Evolutionary conservation across 2,888 invertebrate genomes (phyloP).

Genomic region (Drosophila mimetica): DNA sequence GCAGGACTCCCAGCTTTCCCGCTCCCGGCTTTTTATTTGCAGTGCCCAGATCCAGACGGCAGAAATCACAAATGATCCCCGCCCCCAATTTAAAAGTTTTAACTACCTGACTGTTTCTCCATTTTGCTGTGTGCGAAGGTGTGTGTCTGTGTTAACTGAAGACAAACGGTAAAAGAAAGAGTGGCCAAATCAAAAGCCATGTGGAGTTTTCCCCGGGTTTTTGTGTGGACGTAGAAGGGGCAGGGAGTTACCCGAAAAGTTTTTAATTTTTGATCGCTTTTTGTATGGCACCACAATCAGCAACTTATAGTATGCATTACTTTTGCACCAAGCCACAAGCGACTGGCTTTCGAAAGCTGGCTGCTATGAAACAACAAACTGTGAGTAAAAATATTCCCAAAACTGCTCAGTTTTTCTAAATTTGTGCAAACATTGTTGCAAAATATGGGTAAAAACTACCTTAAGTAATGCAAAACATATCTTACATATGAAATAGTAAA

Average conservation of each 20-base stretch:
- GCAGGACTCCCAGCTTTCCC: slow-evolving; percentile 2
- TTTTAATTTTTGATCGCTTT: slow-evolving; percentile 41
- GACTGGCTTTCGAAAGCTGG: background rate
- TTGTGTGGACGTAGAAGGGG: background rate
- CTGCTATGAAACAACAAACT: background rate
- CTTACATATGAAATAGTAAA: no score
- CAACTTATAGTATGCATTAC: slow-evolving; percentile 29
- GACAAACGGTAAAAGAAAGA: slow-evolving; percentile 48
- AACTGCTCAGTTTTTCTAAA: no score
- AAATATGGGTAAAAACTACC: no score
- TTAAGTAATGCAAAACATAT: no score
- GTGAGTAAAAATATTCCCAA: background rate
- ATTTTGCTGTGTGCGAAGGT: slow-evolving; percentile 4
- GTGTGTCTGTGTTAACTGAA: slow-evolving; percentile 21
- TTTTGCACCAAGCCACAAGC: background rate
- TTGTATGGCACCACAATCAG: slow-evolving; percentile 30
- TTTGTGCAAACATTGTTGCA: no score
- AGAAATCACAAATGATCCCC: slow-evolving; percentile 67
- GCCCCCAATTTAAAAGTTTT: slow-evolving; percentile 76
- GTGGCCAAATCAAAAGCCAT: slow-evolving; percentile 58
- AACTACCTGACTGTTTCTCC: slow-evolving; percentile 68
- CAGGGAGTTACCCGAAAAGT: slow-evolving; percentile 26
- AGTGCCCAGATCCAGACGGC: slow-evolving; percentile 35
- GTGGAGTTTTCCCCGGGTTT: slow-evolving; percentile 21
- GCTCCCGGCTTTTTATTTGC: slow-evolving; percentile 30